phyloP scores from a whole-genome alignment of 1,140 invertebrate species.

The Laupala kohalensis region DNA sequence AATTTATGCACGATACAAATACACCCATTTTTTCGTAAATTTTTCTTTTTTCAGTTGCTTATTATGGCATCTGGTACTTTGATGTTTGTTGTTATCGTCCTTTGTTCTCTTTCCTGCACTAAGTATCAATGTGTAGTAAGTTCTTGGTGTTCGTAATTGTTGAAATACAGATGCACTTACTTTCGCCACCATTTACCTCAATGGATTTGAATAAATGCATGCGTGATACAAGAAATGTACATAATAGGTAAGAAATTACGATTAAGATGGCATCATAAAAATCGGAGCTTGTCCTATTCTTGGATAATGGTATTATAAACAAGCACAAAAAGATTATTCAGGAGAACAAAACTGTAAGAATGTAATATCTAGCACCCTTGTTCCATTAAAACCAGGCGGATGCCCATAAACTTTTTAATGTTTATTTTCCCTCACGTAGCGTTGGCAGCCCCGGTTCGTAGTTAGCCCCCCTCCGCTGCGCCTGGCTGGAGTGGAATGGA shows the following conservation, averaged over 20 bases:
- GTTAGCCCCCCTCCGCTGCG: conserved; percentile 10
- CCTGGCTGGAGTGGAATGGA: conserved; percentile 8
- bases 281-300: too few species aligned
- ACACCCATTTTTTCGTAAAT: not conserved
- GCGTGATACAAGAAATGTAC: too few species aligned
- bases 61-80: not conserved
- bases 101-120: not conserved
- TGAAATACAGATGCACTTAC: too few species aligned
- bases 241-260: too few species aligned
- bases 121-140: not conserved
- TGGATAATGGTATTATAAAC: not conserved
- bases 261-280: too few species aligned
- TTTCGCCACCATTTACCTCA: not conserved
- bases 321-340: not conserved
- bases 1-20: too few species aligned
- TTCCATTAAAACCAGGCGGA: not conserved
- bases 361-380: not conserved
- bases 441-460: not conserved
- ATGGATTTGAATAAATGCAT: not conserved
- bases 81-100: not conserved
- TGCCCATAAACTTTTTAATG: not conserved
- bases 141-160: not conserved
- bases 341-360: not conserved
- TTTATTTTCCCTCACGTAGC: not conserved
- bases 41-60: not conserved